Base-by-base conservation (phyloP, 1,140 invertebrate genomes). In the Zaprionus capensis region DNA sequence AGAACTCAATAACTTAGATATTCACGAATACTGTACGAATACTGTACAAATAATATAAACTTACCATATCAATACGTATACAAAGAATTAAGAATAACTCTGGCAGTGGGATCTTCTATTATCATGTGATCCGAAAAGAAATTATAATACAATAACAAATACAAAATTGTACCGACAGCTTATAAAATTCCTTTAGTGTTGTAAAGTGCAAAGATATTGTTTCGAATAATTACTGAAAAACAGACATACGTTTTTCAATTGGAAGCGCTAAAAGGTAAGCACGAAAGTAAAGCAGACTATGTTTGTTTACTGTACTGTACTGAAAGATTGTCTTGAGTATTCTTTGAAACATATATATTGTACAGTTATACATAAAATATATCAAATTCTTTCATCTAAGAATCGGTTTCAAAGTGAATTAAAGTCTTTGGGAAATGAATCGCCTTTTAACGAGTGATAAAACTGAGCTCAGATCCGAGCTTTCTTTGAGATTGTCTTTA, bases 51-150 rank as follows among this genome's bases (percentile, higher is more conserved):
- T 20, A 58, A 24, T 57, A 75, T 58, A 24, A 51, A 51, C 22
- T 22, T 74, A 65, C 53, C 62, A 71, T 76, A 72, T 71, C 69
- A 72, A 55, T 53, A 59, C 34, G 12, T 34, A 55, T 36, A n/a
- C 17, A 61, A 62, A 64, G 28, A 53, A 58, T 62, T 22, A 34
- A 56, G 58, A 56, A 22, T 24, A 56, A 61, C 26, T 62, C 41
- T 55, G n/a, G 17, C 3, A 24, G 2, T 31, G 24, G 55, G 24
- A 22, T 20, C 36, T 34, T 22, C 7, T 44, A 44, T 44, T 55
- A 53, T 61, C 3, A 61, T 24, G 28, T 74, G 44, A 41, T 31
- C 22, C 15, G n/a, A 59, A 17, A 36, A 69, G 26, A 71, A 58
- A 9, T 46, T 44, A 49, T 46, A 66, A 57, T 9, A 56, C 9